Percentiles rank a stretch among this genome's conserved stretches.
phyloP scores from a whole-genome alignment of 1,140 invertebrate genomes.

The Paraescarpia echinospica region DNA sequence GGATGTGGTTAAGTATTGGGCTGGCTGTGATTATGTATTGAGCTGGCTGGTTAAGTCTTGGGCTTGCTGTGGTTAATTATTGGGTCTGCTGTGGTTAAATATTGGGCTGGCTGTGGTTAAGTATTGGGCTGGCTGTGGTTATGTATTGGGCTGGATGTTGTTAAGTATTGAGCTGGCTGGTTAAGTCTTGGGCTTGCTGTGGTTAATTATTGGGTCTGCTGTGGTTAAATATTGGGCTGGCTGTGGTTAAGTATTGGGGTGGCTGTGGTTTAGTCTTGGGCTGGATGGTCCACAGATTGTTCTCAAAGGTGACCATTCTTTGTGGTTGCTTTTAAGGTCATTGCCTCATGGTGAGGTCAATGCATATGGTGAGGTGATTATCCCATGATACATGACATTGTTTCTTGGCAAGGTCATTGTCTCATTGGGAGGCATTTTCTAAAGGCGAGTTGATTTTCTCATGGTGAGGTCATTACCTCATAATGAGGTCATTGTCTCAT shows the following conservation, averaged over 20 bases:
- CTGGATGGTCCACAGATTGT: background rate
- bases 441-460: background rate
- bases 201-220: too few species aligned
- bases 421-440: too few species aligned
- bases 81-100: background rate
- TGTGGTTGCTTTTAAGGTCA: background rate
- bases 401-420: too few species aligned
- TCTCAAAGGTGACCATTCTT: background rate
- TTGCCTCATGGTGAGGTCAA: background rate
- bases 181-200: background rate
- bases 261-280: background rate
- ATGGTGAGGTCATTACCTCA: background rate
- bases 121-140: background rate
- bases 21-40: too few species aligned
- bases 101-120: background rate
- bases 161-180: background rate
- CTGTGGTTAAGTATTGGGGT: background rate
- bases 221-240: background rate
- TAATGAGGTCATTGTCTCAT: background rate
- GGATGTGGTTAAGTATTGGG: too few species aligned
- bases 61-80: background rate
- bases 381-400: background rate
- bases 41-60: background rate
- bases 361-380: background rate
- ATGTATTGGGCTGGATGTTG: background rate